Base-by-base conservation (phyloP, 2,797 vertebrate species). In the Sebastolobus altivelis region DNA sequence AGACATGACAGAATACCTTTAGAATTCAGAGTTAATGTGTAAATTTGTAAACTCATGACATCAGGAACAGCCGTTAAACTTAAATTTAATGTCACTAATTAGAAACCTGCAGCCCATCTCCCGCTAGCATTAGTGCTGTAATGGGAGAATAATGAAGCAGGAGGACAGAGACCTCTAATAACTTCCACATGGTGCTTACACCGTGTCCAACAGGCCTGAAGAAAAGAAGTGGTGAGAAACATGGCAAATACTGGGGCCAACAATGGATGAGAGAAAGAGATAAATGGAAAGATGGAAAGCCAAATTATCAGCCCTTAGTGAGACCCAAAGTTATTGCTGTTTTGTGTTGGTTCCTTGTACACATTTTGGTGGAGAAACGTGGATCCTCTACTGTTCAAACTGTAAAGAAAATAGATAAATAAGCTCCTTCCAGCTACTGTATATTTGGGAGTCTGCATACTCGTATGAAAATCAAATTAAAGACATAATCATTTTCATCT, bases 401-500 rank as follows among this genome's bases (percentile, higher is more conserved):
- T 31, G 14, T 10, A 25, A 62, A 20, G 13, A 31, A 22, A 63
- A 43, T 5, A 31, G 20, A 56, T 33, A 40, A 61, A 70, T 2
- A 52, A 49, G 14, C 2, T 20, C 38, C 4, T 66, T 67, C 7
- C 0, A 52, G 40, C 29, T 52, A 25, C 25, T 25, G 25, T 25
- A 37, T 33, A 49, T 49, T 46, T 46, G 38, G 46, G 25, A 46
- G 46, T 49, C 18, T 49, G 46, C 20, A 49, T 18, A 43, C 0
- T 35, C 33, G 8, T 37, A 10, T 37, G 35, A 37, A 37, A 37
- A 37, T 37, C 8, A 37, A 10, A 37, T 37, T 18, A 46, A 8
- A 27, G 27, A 25, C 84, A 72, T 82, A 90, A 86, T 79, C 1
- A 38, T 31, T 52, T 86, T 79, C 85, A 85, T 83, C 68, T 89